Percentiles rank a stretch among this genome's conserved stretches.
Evolutionary conservation across 2,797 vertebrate genomes (phyloP).

Genomic region (Varecia variegata): DNA sequence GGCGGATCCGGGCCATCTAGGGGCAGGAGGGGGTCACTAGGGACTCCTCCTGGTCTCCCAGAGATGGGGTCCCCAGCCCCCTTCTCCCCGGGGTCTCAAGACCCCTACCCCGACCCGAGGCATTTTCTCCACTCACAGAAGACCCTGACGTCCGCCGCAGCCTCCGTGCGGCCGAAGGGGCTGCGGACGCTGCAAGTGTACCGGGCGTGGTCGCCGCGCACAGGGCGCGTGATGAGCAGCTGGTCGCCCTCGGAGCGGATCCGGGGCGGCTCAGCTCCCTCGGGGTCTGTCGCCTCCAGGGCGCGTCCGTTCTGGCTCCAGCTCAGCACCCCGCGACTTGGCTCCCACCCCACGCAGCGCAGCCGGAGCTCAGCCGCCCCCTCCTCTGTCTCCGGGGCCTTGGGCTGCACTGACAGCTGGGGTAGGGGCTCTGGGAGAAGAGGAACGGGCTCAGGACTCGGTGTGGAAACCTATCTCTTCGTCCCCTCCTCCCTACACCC

Average conservation of each 20-base stretch:
- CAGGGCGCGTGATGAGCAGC: slow-evolving; percentile 80
- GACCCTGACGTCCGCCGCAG: slow-evolving; percentile 79
- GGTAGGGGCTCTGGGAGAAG: slow-evolving; percentile 65
- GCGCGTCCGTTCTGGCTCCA: slow-evolving; percentile 83
- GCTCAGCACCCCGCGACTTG: slow-evolving; percentile 61
- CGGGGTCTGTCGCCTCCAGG: slow-evolving; percentile 64
- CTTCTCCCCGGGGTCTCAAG: neutral
- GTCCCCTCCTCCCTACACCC: neutral
- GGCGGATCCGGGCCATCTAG: slow-evolving; percentile 89
- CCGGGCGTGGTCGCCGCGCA: slow-evolving; percentile 82
- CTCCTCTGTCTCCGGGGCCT: slow-evolving; percentile 57
- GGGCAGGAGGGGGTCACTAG: neutral
- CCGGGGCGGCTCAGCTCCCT: slow-evolving; percentile 64
- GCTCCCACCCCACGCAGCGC: slow-evolving; percentile 77
- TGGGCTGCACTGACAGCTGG: slow-evolving; percentile 60
- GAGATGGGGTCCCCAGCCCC: neutral
- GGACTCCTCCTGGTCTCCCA: neutral
- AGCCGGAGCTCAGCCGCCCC: slow-evolving; percentile 73
- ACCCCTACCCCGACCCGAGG: neutral
- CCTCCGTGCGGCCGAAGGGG: slow-evolving; percentile 82
- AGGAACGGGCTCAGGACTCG: neutral
- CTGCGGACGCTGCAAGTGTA: slow-evolving; percentile 86
- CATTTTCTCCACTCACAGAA: slow-evolving; percentile 84
- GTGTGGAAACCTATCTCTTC: neutral
- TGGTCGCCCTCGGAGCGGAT: slow-evolving; percentile 46